Evolutionary conservation across 2,113 vertebrate genomes (phyloP), one percentile per base, ranked within the genome.

Genomic region (Zootoca vivipara): DNA sequence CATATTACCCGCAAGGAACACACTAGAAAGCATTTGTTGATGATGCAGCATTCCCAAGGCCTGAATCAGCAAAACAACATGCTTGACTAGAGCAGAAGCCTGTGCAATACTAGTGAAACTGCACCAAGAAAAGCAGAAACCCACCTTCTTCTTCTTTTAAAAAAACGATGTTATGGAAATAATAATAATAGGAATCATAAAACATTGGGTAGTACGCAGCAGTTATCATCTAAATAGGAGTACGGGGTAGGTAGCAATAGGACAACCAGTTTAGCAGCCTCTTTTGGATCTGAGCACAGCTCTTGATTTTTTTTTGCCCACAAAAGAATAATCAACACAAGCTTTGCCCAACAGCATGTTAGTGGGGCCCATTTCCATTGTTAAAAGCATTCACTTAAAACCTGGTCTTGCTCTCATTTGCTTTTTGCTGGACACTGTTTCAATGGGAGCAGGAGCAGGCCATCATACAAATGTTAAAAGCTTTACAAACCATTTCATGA

Each of bases 1-100:
- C 82, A 96, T 95, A 94, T 92, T 91, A 91, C 95, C 90, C 93
- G 93, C 70, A 92, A 78, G 91, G 87, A 93, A 94, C 93, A 96
- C 89, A 85, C 77, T 93, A 94, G 92, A 95, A 97, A 97, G 95
- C 96, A 95, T 85, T 95, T 95, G 93, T 94, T 96, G 89, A 95
- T 95, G 95, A 96, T 96, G 96, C 96, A 96, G 96, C 97, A 97
- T 97, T 97, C 97, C 95, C 96, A 96, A 96, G 96, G 93, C 95
- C 94, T 94, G 93, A 94, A 94, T 96, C 94, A 96, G 96, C 96
- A 90, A 72, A 95, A 96, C 95, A 93, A 95, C 97, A 97, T 97
- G 97, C 97, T 96, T 95, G 93, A 94, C 95, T 95, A 91, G 78
- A 96, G 96, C 96, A 94, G 93, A 97, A 97, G 96, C 96, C 96